These are phyloP conservation scores for Gobius niger DNA, from an alignment of 2,113 vertebrate genomes.

Conservation along the genomic window DNA sequence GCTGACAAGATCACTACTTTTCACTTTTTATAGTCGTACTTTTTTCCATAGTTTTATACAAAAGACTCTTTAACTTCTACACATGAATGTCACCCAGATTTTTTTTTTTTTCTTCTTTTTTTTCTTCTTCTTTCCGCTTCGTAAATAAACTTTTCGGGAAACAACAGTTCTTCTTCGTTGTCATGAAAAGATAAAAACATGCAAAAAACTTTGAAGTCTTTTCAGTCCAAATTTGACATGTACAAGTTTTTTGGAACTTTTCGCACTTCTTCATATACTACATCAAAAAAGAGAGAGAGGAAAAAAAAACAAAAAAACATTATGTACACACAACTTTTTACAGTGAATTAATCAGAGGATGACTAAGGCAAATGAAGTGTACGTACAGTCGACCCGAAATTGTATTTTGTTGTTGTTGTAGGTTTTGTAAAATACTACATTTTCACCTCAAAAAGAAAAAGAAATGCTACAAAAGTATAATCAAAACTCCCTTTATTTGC, in stretches of 20 bases:
- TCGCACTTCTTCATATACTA: conserved; percentile 93
- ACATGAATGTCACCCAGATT: conserved; percentile 86
- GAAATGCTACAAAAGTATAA: conserved; percentile 88
- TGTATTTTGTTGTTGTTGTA: conserved; percentile 52
- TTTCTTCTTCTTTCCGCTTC: conserved; percentile 83
- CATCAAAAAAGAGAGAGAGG: conserved; percentile 79
- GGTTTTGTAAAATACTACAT: conserved; percentile 89
- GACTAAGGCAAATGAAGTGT: conserved; percentile 89
- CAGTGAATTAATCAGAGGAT: conserved; percentile 88
- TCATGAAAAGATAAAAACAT: conserved; percentile 98
- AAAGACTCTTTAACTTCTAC: conserved; percentile 82
- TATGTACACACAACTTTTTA: conserved; percentile 99
- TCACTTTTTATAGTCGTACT: conserved; percentile 44
- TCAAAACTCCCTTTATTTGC: conserved; percentile 96
- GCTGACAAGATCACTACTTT: conserved; percentile 85
- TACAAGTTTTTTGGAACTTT: conserved; percentile 91
- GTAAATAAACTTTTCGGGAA: conserved; percentile 93
- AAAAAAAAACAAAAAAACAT: conserved; percentile 80
- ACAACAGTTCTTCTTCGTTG: conserved; percentile 83
- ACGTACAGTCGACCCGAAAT: conserved; percentile 91
- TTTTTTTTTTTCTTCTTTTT: conserved; percentile 83
- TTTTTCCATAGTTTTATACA: conserved; percentile 64
- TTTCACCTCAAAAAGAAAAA: conserved; percentile 73
- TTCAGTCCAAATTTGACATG: conserved; percentile 97
- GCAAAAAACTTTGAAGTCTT: conserved; percentile 90